phyloP scores from a whole-genome alignment of 2,888 invertebrate genomes.

The Paralinhomoeus sp. region DNA sequence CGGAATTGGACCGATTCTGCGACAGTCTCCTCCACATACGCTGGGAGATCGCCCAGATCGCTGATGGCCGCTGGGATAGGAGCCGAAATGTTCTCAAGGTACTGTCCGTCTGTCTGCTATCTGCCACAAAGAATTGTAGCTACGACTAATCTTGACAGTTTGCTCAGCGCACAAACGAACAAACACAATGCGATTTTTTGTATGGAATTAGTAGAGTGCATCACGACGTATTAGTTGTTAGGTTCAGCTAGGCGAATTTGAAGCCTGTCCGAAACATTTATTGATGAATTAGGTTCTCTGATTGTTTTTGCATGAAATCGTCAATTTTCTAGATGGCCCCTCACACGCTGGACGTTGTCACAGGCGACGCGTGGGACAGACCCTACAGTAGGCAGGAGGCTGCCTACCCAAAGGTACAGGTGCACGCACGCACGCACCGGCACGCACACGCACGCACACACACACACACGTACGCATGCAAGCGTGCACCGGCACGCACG shows the following conservation, averaged over 20 bases:
- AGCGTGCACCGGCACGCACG: no score
- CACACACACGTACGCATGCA: no score
- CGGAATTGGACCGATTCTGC: conserved; percentile 79
- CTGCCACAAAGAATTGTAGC: no score
- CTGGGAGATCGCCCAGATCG: conserved; percentile 56
- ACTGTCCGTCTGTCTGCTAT: background rate
- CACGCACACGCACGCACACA: no score
- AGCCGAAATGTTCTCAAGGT: conserved; percentile 17
- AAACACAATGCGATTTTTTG: no score
- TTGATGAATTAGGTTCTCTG: background rate
- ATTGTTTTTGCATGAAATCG: background rate
- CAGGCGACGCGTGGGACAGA: conserved; percentile 57
- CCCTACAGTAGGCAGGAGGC: conserved; percentile 77
- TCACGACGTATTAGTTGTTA: background rate
- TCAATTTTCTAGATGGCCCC: conserved; percentile 47
- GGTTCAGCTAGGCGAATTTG: no score
- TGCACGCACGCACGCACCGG: no score
- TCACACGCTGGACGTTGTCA: conserved; percentile 68
- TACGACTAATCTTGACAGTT: no score
- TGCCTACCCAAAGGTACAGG: conserved; percentile 85
- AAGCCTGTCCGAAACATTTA: no score
- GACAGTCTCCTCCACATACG: conserved; percentile 76
- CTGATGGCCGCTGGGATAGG: conserved; percentile 15
- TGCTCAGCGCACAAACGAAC: no score
- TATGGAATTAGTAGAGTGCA: background rate